Base-by-base conservation (phyloP, 30 jellyfish, hydroid and myxozoan species). In the Aurelia sp. region DNA sequence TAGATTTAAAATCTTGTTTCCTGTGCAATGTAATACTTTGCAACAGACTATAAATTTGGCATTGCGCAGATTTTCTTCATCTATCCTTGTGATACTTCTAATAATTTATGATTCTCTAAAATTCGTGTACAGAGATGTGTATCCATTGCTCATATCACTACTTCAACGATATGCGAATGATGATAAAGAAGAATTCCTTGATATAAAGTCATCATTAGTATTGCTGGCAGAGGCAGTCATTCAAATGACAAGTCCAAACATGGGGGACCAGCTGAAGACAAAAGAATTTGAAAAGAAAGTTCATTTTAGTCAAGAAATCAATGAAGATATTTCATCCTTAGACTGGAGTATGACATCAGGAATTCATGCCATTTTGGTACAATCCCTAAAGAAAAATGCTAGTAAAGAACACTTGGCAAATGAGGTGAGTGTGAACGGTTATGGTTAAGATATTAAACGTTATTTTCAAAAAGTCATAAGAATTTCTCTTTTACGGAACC, bases 161-260 rank as follows among this genome's bases (percentile, higher is more conserved):
- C 76, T 81, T 4, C 90, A 81, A 40, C 67, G 58, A 66, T 81
- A 33, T 31, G 76, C 64, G 47, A 13, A 66, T n/a, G 58, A 17
- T 27, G 40, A 48, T 19, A 40, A 22, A 41, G 83, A 47, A 3
- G 63, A 40, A 59, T 22, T 20, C 66, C 50, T 16, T 8, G 44
- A 20, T 41, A 31, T 81, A 51, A 31, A 21, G 50, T 53, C 83
- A 11, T 53, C 70, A 16, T 58, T 67, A 10, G 72, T 67, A 10
- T 53, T 65, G 66, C 52, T 81, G 37, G 75, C 66, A n/a, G 90
- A 66, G 51, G 75, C 90, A 5, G 50, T 81, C 19, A 63, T 68
- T 16, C 68, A 37, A 52, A 23, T 72, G 66, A 67, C 76, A 3
- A 16, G 55, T 13, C 22, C 13, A 37, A 40, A 33, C 37, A 21